Evolutionary conservation across 2,797 vertebrate species (phyloP), one percentile per base, ranked within the genome.

Genomic region (Sebastiscus albofasciatus): DNA sequence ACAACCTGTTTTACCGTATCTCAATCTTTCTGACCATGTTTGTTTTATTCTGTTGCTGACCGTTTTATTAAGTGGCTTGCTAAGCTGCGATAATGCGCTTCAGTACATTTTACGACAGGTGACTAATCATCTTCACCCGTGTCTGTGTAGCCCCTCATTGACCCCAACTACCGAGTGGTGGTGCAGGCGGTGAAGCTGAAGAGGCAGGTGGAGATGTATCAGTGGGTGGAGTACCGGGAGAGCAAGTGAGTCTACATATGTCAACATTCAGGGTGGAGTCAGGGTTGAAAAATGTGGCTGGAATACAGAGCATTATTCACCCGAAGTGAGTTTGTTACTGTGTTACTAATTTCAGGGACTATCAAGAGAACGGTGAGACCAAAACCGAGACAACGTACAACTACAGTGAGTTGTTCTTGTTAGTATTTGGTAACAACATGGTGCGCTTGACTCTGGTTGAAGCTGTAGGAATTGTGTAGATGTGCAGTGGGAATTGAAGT

Each of bases 161-260:
- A 99, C 85, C 98, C 98, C 29, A 98, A 98, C 95, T 99, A 99
- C 62, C 96, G 94, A 18, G 95, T 99, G 72, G 90, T 90, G 56
- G 94, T 99, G 72, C 96, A 96, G 5, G 97, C 98, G 0, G 98
- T 97, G 92, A 99, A 99, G 85, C 93, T 99, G 75, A 96, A 96
- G 83, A 96, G 98, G 65, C 92, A 96, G 0, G 98, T 99, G 89
- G 98, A 99, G 94, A 99, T 99, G 98, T 99, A 98, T 87, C 98
- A 99, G 80, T 99, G 98, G 98, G 97, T 99, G 76, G 98, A 99
- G 81, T 93, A 96, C 27, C 95, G 91, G 24, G 97, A 99, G 27
- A 97, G 97, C 87, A 96, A 83, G 98, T 99, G 83, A 96, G 96
- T 87, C 55, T 58, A n/a, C 14, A 8, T 12, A 22, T 74, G 42